These are phyloP conservation scores for Scelioninae gen. 2 DNA, from an alignment of 2,888 invertebrate species.

Conservation along the genomic window DNA sequence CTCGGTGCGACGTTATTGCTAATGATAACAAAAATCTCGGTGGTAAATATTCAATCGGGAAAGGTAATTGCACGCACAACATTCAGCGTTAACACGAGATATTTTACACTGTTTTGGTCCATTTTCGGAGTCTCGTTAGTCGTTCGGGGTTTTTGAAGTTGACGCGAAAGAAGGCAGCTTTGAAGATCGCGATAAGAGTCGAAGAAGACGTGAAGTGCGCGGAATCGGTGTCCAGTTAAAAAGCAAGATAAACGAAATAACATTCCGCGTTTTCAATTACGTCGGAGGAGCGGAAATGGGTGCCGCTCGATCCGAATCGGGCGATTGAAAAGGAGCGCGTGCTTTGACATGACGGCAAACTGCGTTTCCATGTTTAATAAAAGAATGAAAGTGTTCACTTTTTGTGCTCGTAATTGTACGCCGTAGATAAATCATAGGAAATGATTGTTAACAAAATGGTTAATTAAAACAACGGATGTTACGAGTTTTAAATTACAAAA, in stretches of 20 bases:
- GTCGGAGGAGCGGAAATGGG: neutral
- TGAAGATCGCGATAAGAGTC: neutral
- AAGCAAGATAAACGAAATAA: neutral
- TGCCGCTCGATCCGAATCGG: no score
- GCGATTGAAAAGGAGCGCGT: no score
- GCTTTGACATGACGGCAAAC: no score
- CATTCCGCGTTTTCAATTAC: neutral
- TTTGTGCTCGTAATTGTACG: no score
- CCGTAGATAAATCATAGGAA: no score
- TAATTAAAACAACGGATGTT: no score
- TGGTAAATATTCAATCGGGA: constrained; percentile 14
- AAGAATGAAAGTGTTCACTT: no score
- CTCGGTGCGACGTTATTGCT: neutral
- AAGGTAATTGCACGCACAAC: neutral
- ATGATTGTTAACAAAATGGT: no score
- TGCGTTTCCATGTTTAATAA: no score
- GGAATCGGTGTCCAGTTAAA: neutral
- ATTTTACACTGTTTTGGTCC: neutral
- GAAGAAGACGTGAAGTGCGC: neutral
- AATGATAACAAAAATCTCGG: constrained; percentile 10
- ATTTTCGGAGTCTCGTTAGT: neutral
- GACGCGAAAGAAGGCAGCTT: neutral
- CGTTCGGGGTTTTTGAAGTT: neutral
- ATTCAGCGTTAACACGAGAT: neutral
- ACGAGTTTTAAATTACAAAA: no score